Base-by-base conservation (phyloP, 2,113 vertebrate genomes). In the Oncorhynchus masou region DNA sequence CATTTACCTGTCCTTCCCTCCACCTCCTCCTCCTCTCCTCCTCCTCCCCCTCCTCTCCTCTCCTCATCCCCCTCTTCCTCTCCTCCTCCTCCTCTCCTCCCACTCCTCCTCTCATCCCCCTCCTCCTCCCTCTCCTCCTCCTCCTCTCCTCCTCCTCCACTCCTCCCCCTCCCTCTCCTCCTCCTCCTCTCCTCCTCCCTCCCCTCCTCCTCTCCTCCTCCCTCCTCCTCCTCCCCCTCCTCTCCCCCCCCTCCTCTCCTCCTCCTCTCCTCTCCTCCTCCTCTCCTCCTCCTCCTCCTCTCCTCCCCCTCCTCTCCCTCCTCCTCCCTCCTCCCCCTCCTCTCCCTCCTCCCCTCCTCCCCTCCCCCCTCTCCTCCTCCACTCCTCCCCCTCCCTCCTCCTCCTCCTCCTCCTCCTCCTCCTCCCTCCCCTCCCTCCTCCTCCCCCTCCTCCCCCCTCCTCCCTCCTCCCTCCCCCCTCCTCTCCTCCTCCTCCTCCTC, bases 21-120 rank as follows among this genome's bases (percentile, higher is more conserved):
- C 3, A 3, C 27, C 27, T 24, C 19, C 31, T 71, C 85, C 88
- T 88, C 88, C 90, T 74, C 73, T 49, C 54, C 8, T 19, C n/a
- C 4, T 19, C 34, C 12, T 11, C 57, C 24, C 31, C 71, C 48
- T 16, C n/a, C 54, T 86, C 86, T n/a, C 57, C 57, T 60, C 19
- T 8, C 27, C 29, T 29, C 2, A 2, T 3, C 27, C 27, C 0
- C 2, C 2, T 0, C 2, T 2, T 2, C 27, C 2, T 2, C 27
- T 0, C 2, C 2, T 2, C 25, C 25, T 27, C 25, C 2, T 2
- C 2, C 2, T 2, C 25, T 27, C 25, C 25, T 27, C 25, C 25
- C 25, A 0, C 2, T 2, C 25, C 2, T 1, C 25, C 2, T 2
- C 25, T 0, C 0, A 2, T 2, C 25, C 2, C 3, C 27, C 27